Evolutionary conservation across 2,797 vertebrate species (phyloP).

Genomic region (Periophthalmus magnuspinnatus): DNA sequence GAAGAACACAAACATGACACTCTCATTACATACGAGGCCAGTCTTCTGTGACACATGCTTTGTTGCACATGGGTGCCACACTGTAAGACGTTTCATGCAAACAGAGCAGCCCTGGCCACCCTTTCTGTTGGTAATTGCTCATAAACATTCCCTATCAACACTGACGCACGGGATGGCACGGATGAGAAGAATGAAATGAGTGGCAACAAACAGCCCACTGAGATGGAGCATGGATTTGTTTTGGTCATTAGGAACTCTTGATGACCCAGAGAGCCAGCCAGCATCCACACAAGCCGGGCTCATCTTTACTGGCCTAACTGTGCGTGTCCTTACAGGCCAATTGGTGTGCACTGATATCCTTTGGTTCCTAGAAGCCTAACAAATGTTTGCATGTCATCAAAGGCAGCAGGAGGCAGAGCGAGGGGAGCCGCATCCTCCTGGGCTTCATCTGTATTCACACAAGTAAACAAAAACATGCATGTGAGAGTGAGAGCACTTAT

Average conservation of each 20-base stretch:
- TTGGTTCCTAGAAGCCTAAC: constrained; percentile 63
- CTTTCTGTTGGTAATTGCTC: constrained; percentile 67
- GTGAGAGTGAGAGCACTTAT: constrained; percentile 12
- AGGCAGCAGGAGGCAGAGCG: constrained; percentile 38
- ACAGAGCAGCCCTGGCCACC: constrained; percentile 31
- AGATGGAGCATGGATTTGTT: constrained; percentile 62
- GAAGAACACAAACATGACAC: constrained; percentile 1
- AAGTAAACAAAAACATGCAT: constrained; percentile 19
- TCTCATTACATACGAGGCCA: constrained; percentile 10
- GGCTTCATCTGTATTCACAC: constrained; percentile 29
- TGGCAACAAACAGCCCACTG: constrained; percentile 29
- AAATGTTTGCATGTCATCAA: constrained; percentile 56
- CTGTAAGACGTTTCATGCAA: constrained; percentile 53
- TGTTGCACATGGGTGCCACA: constrained; percentile 49
- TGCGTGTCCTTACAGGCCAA: constrained; percentile 62
- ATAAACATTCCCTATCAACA: constrained; percentile 62
- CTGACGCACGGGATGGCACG: constrained; percentile 52
- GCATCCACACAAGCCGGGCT: constrained; percentile 38
- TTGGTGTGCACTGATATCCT: constrained; percentile 58
- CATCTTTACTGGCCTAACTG: constrained; percentile 50
- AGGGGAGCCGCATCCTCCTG: constrained; percentile 24
- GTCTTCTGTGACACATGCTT: constrained; percentile 37
- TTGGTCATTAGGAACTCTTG: constrained; percentile 63
- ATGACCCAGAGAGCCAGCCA: constrained; percentile 63
- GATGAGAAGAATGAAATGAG: constrained; percentile 43